Percentiles rank a stretch among this genome's conserved stretches.
Evolutionary conservation across 2,113 vertebrate genomes (phyloP).

Genomic region (Clupea harengus): DNA sequence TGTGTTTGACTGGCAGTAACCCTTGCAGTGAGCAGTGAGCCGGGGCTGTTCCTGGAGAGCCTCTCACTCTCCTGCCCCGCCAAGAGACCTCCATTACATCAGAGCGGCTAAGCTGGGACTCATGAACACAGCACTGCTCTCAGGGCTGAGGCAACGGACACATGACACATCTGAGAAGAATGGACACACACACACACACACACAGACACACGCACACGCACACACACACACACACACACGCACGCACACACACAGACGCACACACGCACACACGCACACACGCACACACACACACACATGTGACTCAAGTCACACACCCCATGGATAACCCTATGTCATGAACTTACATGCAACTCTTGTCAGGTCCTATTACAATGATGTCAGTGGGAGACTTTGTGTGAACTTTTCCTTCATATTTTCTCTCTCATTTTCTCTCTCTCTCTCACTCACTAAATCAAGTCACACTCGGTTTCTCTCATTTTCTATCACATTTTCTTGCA

Average conservation of each 20-base stretch:
- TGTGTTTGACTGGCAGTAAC: background rate
- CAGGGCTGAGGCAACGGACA: background rate
- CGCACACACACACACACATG: background rate
- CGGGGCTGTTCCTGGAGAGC: background rate
- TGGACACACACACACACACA: background rate
- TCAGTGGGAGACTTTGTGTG: constrained; percentile 11
- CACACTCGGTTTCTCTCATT: background rate
- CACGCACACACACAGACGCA: constrained; percentile 17
- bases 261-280: constrained; percentile 9
- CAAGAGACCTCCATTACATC: background rate
- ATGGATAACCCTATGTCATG: background rate
- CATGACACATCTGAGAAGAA: background rate
- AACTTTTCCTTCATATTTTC: background rate
- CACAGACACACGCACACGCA: background rate
- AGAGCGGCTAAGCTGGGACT: background rate
- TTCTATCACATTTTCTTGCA: background rate
- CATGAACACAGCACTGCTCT: background rate
- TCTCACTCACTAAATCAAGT: background rate
- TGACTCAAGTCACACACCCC: background rate
- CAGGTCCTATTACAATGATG: constrained; percentile 4
- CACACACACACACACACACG: background rate
- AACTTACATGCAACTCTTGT: background rate
- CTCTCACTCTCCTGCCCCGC: background rate
- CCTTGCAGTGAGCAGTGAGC: background rate
- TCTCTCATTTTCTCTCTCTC: background rate